Evolutionary conservation across 92 coral and sea anemone species (phyloP).

Genomic region (Parazoanthus darwini): DNA sequence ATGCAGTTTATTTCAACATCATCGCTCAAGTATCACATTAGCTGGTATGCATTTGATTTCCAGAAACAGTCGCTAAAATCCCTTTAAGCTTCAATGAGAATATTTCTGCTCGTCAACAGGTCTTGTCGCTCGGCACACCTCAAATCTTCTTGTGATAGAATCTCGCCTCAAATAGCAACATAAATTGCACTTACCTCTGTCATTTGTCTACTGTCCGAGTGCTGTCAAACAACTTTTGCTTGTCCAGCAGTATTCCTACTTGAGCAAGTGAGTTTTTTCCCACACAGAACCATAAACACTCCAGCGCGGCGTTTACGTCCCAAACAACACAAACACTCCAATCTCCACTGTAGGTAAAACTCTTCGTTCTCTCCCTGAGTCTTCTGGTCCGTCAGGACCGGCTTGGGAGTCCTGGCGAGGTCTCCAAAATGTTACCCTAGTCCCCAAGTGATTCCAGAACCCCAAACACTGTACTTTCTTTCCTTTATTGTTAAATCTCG

Average conservation of each 20-base stretch:
- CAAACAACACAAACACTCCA: background rate
- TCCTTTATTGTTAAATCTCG: too few species aligned
- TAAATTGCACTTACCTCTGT: slow-evolving; percentile 1
- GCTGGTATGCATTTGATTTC: background rate
- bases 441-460: too few species aligned
- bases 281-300: slow-evolving; percentile 15
- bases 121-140: background rate
- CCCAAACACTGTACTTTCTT: too few species aligned
- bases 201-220: background rate
- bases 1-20: background rate
- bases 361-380: too few species aligned
- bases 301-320: background rate
- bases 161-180: background rate
- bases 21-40: background rate
- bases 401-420: too few species aligned
- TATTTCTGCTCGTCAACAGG: background rate
- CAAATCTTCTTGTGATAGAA: background rate
- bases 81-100: too few species aligned
- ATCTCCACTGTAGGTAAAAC: background rate
- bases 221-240: background rate
- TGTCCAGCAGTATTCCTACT: background rate
- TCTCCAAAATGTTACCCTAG: too few species aligned
- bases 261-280: background rate
- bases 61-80: background rate
- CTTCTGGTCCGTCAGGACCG: too few species aligned